phyloP scores from a whole-genome alignment of 2,888 invertebrate species.

The Lacanobia wlatinum region DNA sequence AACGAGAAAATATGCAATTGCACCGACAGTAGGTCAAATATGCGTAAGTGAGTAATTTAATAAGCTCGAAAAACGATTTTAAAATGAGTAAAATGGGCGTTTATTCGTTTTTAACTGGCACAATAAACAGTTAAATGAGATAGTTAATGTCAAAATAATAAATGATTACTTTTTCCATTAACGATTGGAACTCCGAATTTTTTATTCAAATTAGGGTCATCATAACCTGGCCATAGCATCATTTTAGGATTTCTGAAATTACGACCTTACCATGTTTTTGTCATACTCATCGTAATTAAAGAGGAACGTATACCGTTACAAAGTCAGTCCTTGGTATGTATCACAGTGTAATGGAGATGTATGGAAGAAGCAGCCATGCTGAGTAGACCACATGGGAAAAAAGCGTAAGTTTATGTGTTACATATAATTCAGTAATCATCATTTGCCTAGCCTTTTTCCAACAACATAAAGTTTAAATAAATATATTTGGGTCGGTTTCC shows the following conservation, averaged over 20 bases:
- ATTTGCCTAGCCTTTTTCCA: too few relatives aligned
- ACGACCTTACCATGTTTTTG: neutral
- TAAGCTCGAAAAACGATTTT: slow-evolving; percentile 19
- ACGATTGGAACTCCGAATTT: neutral
- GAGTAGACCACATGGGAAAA: too few relatives aligned
- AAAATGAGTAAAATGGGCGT: slow-evolving; percentile 1
- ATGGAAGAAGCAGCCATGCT: too few relatives aligned
- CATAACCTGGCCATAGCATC: neutral
- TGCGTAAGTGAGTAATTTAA: slow-evolving; percentile 22
- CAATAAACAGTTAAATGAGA: slow-evolving; percentile 30
- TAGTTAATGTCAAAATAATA: slow-evolving; percentile 14
- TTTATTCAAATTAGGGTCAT: slow-evolving; percentile 30
- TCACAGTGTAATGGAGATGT: too few relatives aligned
- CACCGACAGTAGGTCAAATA: slow-evolving; percentile 38
- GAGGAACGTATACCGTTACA: neutral
- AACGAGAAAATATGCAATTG: slow-evolving; percentile 35
- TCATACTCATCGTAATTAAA: neutral
- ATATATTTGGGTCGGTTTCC: too few relatives aligned
- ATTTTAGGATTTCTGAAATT: neutral
- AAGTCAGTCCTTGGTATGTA: too few relatives aligned
- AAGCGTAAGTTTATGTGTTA: too few relatives aligned
- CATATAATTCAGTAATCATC: too few relatives aligned
- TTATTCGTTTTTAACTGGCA: slow-evolving; percentile 18
- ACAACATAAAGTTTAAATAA: too few relatives aligned
- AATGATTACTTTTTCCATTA: slow-evolving; percentile 39